Conservation (phyloP, 1,140 invertebrate species). For the Rhopalosiphum padi region DNA sequence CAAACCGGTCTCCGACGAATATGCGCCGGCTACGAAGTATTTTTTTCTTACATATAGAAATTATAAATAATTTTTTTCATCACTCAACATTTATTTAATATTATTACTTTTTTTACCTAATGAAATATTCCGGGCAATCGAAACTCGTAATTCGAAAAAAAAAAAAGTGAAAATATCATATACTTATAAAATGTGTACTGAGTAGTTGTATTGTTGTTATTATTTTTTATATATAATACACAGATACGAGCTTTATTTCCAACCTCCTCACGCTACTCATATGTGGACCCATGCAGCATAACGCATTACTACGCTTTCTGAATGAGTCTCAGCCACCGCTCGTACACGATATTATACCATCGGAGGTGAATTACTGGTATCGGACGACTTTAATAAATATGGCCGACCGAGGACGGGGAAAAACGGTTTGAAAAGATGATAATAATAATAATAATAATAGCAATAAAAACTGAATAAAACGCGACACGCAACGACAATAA, state of each 20-base stretch:
- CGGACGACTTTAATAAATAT: slow-evolving; percentile 46
- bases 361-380: not conserved
- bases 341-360: not conserved
- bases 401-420: not conserved
- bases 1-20: slow-evolving; percentile 48
- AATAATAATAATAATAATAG: slow-evolving; percentile 25
- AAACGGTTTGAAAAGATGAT: not conserved
- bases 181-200: not conserved
- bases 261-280: not conserved
- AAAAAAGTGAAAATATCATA: slow-evolving; percentile 4
- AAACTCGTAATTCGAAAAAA: not conserved
- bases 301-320: not conserved
- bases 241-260: not conserved
- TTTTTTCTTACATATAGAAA: slow-evolving; percentile 22
- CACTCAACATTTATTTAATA: slow-evolving; percentile 13
- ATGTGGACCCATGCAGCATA: not conserved
- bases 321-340: not conserved
- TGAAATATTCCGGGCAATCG: slow-evolving; percentile 3
- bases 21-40: not conserved
- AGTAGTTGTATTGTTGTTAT: not conserved
- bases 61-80: slow-evolving; percentile 45
- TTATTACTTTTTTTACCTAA: slow-evolving; percentile 22
- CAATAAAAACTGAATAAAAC: slow-evolving; percentile 49
- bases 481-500: slow-evolving; percentile 55
- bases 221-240: not conserved